phyloP scores from a whole-genome alignment of 2,797 vertebrate genomes.

The Pseudochaenichthys georgianus region DNA sequence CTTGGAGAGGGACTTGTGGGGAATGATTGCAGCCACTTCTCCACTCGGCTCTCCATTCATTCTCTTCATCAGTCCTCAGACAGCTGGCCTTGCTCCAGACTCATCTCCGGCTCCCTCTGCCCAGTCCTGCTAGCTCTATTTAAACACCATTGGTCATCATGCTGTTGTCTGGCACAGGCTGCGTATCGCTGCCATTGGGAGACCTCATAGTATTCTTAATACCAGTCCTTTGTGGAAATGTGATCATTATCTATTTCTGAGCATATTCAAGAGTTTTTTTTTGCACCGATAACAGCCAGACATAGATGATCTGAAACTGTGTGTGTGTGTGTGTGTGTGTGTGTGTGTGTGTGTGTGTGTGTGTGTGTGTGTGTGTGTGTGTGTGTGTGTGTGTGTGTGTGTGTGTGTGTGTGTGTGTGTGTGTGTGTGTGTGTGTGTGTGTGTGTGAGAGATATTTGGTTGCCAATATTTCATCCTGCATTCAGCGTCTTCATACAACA shows the following conservation, averaged over 20 bases:
- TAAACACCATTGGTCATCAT: conserved; percentile 68
- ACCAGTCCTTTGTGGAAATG: conserved; percentile 3
- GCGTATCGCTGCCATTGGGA: conserved; percentile 21
- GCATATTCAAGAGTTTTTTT: not conserved
- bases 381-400: not conserved
- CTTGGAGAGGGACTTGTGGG: conserved; percentile 56
- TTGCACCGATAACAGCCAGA: conserved; percentile 29
- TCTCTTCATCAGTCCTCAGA: conserved; percentile 59
- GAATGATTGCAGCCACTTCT: conserved; percentile 70
- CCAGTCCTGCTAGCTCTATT: conserved; percentile 67
- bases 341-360: not conserved
- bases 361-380: not conserved
- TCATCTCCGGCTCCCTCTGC: conserved; percentile 56
- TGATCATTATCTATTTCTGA: not conserved
- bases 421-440: too few species aligned
- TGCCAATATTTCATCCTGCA: not conserved
- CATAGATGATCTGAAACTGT: not conserved
- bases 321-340: conserved; percentile 8
- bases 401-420: not conserved
- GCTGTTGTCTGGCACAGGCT: conserved; percentile 65
- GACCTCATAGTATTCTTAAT: conserved; percentile 18
- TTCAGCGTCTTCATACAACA: not conserved
- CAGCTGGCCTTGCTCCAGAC: conserved; percentile 60
- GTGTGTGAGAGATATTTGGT: not conserved
- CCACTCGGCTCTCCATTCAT: conserved; percentile 61